Evolutionary conservation across 2,113 vertebrate species (phyloP), one percentile per base, ranked within the genome.

Genomic region (Peromyscus polionotus): DNA sequence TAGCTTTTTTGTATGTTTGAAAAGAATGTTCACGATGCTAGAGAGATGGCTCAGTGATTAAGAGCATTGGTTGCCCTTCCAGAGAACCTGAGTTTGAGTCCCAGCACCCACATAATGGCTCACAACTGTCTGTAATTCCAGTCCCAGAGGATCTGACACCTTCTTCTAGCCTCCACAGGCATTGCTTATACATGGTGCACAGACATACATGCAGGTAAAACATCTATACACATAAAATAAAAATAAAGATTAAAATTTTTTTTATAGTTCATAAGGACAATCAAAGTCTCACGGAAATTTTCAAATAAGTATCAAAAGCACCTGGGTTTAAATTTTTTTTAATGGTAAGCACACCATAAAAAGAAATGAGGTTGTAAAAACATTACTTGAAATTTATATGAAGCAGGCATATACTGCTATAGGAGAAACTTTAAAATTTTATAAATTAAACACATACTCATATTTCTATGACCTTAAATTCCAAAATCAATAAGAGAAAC

Each of bases 381-480:
- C 20, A 95, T 72, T 95, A 94, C 89, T 81, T 96, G 72, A 97
- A 97, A 96, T 63, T 65, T 36, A 11, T 86, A 88, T 54, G 86
- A 97, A 83, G 72, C 67, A 94, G 81, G 54, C n/a, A 72, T 76
- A n/a, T 51, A 93, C 16, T 95, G 24, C 73, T 94, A 77, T 4
- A 95, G 24, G 14, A 95, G 24, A 59, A 72, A 90, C 88, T 97
- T 97, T 96, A 97, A 97, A 98, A 97, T 85, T 97, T 97, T 95
- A 97, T 97, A 98, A 96, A 93, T 95, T 96, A 96, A 97, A 84
- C 88, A 95, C 28, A 97, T 91, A 92, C 88, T 94, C 90, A 88
- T 72, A 97, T 77, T 94, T 97, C 93, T 95, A 84, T 91, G 81
- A 95, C 95, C 26, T 95, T 95, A 45, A 97, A 95, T 96, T 51